Evolutionary conservation across 1,140 invertebrate species (phyloP).

Genomic region (Drusus annulatus): DNA sequence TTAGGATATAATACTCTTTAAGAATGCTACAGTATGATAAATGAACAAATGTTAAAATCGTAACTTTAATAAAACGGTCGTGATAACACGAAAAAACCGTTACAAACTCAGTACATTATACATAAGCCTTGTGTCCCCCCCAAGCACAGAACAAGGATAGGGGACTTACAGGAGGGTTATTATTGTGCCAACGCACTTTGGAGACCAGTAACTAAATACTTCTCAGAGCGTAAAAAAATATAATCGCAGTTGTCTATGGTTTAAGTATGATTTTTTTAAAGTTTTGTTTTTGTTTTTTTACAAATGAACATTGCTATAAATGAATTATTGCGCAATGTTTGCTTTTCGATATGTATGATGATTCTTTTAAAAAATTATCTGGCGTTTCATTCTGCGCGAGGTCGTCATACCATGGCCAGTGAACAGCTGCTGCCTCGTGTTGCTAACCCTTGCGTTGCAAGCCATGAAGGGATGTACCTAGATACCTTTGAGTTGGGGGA

Average conservation of each 20-base stretch:
- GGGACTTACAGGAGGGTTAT: slow-evolving; percentile 55
- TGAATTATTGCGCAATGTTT: too few relatives aligned
- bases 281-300: too few relatives aligned
- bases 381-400: background rate
- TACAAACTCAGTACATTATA: slow-evolving; percentile 40
- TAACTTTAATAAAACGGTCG: slow-evolving; percentile 48
- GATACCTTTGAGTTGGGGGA: background rate
- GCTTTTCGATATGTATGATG: too few relatives aligned
- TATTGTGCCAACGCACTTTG: slow-evolving; percentile 49
- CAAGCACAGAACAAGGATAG: slow-evolving; percentile 34
- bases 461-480: background rate
- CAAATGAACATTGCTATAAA: too few relatives aligned
- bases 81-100: slow-evolving; percentile 58
- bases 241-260: too few relatives aligned
- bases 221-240: too few relatives aligned
- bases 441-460: slow-evolving; percentile 43
- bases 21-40: background rate
- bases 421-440: slow-evolving; percentile 49
- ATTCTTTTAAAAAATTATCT: too few relatives aligned
- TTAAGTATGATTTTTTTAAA: too few relatives aligned
- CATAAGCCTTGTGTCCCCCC: slow-evolving; percentile 28
- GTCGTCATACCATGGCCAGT: slow-evolving; percentile 45
- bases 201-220: slow-evolving; percentile 5
- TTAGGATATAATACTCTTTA: background rate
- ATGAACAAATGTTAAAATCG: background rate